A percentile compares a stretch with the other conserved stretches of the same genome.
phyloP scores from a whole-genome alignment of 1,140 invertebrate species.

The Bombyx mori region ASM3026992v2 NC_085107.1:6076501-6077000 shows the following conservation, averaged over 20 bases:
- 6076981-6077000: slow-evolving; percentile 88
- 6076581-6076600: slow-evolving; percentile 90
- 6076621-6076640: slow-evolving; percentile 80
- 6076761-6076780: slow-evolving; percentile 92
- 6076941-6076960: slow-evolving; percentile 93
- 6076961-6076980: slow-evolving; percentile 91
- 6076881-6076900: slow-evolving; percentile 91
- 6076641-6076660: slow-evolving; percentile 88
- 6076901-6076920: slow-evolving; percentile 95
- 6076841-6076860: slow-evolving; percentile 98
- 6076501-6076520: slow-evolving; percentile 96
- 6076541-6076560: slow-evolving; percentile 93
- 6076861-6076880: slow-evolving; percentile 90
- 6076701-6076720: slow-evolving; percentile 81
- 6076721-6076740: slow-evolving; percentile 84
- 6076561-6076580: slow-evolving; percentile 93
- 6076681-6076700: slow-evolving; percentile 91
- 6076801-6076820: slow-evolving; percentile 96
- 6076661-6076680: slow-evolving; percentile 87
- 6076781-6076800: slow-evolving; percentile 94
- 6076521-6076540: slow-evolving; percentile 94
- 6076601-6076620: slow-evolving; percentile 84
- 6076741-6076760: slow-evolving; percentile 91
- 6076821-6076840: slow-evolving; percentile 96
- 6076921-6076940: slow-evolving; percentile 93